These are phyloP conservation scores for Tolypeutes matacus DNA, from an alignment of 2,797 vertebrate genomes.

Conservation along the genomic window DNA sequence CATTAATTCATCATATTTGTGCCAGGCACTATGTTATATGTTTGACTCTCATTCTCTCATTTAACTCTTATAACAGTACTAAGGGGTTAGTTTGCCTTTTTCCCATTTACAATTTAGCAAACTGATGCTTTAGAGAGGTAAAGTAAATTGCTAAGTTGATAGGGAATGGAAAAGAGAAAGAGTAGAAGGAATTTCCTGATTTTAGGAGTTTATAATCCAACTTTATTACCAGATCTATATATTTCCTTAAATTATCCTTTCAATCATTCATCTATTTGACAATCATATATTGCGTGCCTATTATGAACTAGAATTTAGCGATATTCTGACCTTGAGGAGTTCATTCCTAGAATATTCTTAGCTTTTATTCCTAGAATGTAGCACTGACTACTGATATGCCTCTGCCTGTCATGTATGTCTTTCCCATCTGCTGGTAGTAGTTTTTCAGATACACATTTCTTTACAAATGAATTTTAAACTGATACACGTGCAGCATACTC, in stretches of 20 bases:
- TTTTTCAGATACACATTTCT: constrained; percentile 55
- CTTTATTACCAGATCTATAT: background rate
- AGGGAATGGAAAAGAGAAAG: background rate
- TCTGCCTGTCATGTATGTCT: background rate
- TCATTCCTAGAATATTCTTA: background rate
- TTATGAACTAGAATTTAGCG: background rate
- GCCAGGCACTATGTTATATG: background rate
- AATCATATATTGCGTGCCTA: background rate
- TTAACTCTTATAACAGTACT: background rate
- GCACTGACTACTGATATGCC: background rate
- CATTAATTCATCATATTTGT: background rate
- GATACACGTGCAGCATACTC: background rate
- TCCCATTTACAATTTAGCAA: background rate
- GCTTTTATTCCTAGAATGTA: background rate
- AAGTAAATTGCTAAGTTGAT: constrained; percentile 2
- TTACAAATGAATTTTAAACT: constrained; percentile 60
- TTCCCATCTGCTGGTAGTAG: constrained; percentile 26
- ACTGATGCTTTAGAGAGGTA: background rate
- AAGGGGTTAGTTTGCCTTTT: background rate
- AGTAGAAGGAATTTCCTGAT: constrained; percentile 14
- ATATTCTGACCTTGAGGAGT: background rate
- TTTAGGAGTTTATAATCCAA: background rate
- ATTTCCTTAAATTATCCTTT: constrained; percentile 6
- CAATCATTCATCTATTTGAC: background rate
- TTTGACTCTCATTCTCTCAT: background rate